Evolutionary conservation across 2,797 vertebrate genomes (phyloP), one percentile per base, ranked within the genome.

Genomic region (Sciurus vulgaris): DNA sequence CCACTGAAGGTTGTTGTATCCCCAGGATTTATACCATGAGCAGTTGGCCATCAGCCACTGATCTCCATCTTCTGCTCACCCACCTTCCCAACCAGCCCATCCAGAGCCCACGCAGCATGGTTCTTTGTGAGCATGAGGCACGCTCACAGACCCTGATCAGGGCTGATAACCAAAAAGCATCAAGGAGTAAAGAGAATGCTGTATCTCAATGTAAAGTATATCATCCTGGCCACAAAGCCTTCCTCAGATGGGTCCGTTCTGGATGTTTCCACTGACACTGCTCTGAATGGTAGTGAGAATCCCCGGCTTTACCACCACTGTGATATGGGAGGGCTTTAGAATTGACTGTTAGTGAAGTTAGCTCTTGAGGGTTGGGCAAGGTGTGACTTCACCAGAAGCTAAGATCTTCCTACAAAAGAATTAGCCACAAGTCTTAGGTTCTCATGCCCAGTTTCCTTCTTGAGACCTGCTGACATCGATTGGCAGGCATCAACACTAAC

Each of bases 101-200:
- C 99, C 99, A 99, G 98, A 99, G 98, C 99, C 99, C 98, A 99
- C 99, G 99, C 98, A 98, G 98, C 99, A 99, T 98, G 86, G 97
- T 97, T 98, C 77, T 90, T 95, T 93, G 93, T 86, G 77, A 96
- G 84, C 35, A 35, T 56, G 51, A 89, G 74, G 38, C 33, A n/a
- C 44, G 35, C 14, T 30, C 51, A 63, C 33, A 54, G 87, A 73
- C 61, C 73, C 86, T 41, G 10, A 11, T 33, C 70, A 47, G 51
- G 69, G 51, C 63, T 70, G 30, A 5, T 61, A 15, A 49, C 14
- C 30, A 73, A 38, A 73, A 47, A 41, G 30, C 47, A 20, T 72
- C 47, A 0, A 22, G 63, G 15, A 51, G 30, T 59, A 86, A 77
- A 87, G 89, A 73, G 22, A 86, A 90, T n/a, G 35, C 28, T 49